Conservation (phyloP, 23 tunicate genomes). For the Oikopleura vanhoeffeni region DNA sequence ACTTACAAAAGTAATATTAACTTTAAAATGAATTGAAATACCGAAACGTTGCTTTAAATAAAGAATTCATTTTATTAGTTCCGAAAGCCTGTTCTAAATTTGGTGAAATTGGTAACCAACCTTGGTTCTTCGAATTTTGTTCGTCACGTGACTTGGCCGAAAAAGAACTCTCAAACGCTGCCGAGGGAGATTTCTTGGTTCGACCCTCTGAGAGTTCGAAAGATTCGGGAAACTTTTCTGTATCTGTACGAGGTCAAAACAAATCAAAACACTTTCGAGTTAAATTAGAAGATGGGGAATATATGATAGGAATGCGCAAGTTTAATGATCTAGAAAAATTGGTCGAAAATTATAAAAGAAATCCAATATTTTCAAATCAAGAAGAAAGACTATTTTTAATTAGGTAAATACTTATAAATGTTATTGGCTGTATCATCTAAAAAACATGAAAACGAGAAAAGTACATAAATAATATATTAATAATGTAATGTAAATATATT, state of each 20-base stretch:
- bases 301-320: slow-evolving; percentile 59
- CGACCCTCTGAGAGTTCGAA: slow-evolving; percentile 6
- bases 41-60: no score
- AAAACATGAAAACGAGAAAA: no score
- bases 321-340: slow-evolving; percentile 56
- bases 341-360: slow-evolving; percentile 50
- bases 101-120: not conserved
- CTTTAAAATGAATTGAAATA: no score
- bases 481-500: no score
- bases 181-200: not conserved
- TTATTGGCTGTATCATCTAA: no score
- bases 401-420: not conserved
- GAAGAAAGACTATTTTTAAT: slow-evolving; percentile 16
- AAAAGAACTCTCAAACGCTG: not conserved
- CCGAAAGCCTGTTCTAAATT: no score
- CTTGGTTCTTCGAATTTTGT: not conserved
- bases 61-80: no score
- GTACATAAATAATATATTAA: no score
- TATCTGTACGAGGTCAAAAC: slow-evolving; percentile 69
- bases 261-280: slow-evolving; percentile 73
- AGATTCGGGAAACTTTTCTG: slow-evolving; percentile 63
- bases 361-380: slow-evolving; percentile 63
- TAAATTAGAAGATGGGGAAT: slow-evolving; percentile 18
- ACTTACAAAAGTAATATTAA: no score
- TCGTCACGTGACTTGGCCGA: not conserved